Conservation (phyloP, 37 sponge, comb jelly and placozoan genomes). For the Hexactinellida sp. region DNA sequence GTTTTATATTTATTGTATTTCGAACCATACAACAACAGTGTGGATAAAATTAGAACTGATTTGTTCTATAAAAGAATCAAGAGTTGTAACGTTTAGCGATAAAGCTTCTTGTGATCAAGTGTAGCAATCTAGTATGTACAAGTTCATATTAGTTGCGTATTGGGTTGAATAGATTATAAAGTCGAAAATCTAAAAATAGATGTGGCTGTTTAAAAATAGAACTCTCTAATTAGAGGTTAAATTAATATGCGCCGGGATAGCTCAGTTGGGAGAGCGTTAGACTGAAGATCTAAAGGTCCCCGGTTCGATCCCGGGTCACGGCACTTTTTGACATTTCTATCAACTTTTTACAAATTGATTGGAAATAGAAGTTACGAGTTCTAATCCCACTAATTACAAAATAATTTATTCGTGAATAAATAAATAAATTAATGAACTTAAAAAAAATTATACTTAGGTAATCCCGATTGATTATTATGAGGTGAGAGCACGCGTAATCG, state of each 20-base stretch:
- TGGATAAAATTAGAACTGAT: background rate
- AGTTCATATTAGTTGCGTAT: no score
- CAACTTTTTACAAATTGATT: no score
- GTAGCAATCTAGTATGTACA: no score
- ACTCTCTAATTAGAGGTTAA: no score
- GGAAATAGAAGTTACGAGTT: no score
- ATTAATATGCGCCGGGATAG: constrained; percentile 40
- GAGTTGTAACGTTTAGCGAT: background rate
- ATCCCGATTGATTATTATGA: no score
- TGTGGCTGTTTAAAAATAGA: background rate
- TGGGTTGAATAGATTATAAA: no score
- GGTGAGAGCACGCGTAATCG: no score
- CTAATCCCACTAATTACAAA: no score
- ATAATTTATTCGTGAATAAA: no score
- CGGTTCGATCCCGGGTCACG: constrained; percentile 66
- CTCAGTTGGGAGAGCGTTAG: constrained; percentile 79
- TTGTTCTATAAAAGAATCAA: background rate
- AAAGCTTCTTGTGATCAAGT: background rate
- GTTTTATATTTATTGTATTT: background rate
- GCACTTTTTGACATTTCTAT: constrained; percentile 38
- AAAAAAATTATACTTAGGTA: no score
- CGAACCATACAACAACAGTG: background rate
- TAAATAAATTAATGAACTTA: no score
- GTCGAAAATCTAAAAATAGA: background rate
- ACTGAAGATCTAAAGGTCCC: constrained; percentile 76